Conservation (phyloP, 2,888 invertebrate genomes). For the Stenurella melanura region DNA sequence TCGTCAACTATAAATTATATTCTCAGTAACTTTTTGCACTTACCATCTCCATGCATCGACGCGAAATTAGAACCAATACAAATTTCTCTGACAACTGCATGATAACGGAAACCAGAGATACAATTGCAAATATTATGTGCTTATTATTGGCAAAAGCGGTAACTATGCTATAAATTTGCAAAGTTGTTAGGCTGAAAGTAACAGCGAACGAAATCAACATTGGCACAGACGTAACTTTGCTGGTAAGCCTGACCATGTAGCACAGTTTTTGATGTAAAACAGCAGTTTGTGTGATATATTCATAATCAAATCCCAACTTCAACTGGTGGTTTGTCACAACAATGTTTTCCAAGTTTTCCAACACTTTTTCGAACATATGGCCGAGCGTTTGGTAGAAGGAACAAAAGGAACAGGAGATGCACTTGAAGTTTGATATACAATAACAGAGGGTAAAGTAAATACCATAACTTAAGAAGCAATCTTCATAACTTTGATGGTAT, state of each 20-base stretch:
- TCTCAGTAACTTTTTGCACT: neutral
- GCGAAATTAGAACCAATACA: neutral
- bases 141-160: conserved; percentile 10
- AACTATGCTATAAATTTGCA: conserved; percentile 5
- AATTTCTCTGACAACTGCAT: neutral
- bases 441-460: neutral
- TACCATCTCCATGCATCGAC: conserved; percentile 12
- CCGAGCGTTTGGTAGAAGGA: neutral
- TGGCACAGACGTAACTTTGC: neutral
- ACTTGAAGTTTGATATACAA: neutral
- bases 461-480: neutral
- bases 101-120: neutral
- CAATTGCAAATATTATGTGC: neutral
- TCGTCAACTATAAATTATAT: too few relatives aligned
- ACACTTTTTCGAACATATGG: conserved; percentile 3
- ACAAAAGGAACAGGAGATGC: neutral
- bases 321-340: neutral
- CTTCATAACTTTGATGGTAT: neutral
- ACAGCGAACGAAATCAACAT: conserved; percentile 7
- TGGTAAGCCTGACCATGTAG: neutral
- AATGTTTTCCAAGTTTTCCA: neutral
- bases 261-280: conserved; percentile 10
- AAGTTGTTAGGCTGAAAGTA: neutral
- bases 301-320: neutral
- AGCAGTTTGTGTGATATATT: neutral